Conservation (phyloP, 2,888 invertebrate genomes). For the Eurois occulta region DNA sequence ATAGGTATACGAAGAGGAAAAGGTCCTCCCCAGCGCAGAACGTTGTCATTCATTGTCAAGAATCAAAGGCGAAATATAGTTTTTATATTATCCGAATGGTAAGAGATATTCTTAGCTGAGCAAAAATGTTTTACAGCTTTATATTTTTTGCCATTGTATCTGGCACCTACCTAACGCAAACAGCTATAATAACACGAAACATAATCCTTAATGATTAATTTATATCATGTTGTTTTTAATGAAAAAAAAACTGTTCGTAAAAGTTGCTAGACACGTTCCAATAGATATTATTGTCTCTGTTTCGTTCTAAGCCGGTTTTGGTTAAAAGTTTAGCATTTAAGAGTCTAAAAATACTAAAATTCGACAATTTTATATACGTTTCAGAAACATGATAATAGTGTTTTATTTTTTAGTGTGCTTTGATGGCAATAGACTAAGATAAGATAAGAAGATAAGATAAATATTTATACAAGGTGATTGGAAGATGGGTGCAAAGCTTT, state of each 20-base stretch:
- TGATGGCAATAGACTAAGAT: no score
- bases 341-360: conserved; percentile 22
- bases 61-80: neutral
- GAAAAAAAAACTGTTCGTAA: conserved; percentile 32
- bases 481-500: no score
- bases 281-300: conserved; percentile 31
- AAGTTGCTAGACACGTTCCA: conserved; percentile 51
- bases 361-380: neutral
- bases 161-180: neutral
- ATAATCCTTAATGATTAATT: conserved; percentile 38
- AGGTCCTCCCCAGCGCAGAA: no score
- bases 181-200: conserved; percentile 8
- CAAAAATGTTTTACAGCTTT: neutral
- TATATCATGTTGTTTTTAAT: conserved; percentile 8
- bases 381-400: neutral
- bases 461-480: no score
- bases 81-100: neutral
- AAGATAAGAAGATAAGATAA: no score
- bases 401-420: no score
- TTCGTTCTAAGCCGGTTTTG: conserved; percentile 23
- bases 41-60: no score
- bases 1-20: no score
- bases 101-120: neutral
- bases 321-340: neutral
- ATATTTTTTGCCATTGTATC: neutral